Evolutionary conservation across 1,140 invertebrate genomes (phyloP).

Genomic region (Asobara japonica): DNA sequence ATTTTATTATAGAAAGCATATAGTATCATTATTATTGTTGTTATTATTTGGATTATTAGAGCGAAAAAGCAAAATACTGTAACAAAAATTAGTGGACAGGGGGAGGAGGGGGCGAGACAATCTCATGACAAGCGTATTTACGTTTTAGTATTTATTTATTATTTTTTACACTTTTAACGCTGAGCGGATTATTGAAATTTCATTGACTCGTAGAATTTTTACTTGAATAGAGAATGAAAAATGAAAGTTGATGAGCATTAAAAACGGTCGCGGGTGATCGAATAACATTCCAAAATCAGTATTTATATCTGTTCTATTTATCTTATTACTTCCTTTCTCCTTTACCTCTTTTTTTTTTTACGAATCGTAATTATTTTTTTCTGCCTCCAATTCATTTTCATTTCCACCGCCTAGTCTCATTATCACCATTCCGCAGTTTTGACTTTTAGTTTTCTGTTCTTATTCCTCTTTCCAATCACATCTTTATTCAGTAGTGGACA

Average conservation of each 20-base stretch:
- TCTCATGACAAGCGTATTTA: conserved; percentile 20
- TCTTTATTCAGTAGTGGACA: conserved; percentile 28
- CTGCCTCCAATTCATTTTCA: neutral
- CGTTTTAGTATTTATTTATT: conserved; percentile 35
- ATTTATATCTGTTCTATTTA: conserved; percentile 55
- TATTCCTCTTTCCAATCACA: conserved; percentile 38
- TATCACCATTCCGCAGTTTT: conserved; percentile 33
- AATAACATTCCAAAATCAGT: conserved; percentile 65
- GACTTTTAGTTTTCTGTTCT: too few species aligned
- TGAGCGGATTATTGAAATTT: conserved; percentile 22
- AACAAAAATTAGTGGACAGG: neutral
- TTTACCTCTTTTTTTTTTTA: conserved; percentile 43
- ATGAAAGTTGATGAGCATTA: conserved; percentile 13
- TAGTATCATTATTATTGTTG: conserved; percentile 44
- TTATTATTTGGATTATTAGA: conserved; percentile 35
- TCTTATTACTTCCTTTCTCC: conserved; percentile 44
- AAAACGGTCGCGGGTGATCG: conserved; percentile 31
- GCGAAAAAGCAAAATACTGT: neutral
- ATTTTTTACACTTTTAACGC: conserved; percentile 29
- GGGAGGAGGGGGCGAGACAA: neutral
- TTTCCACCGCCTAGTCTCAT: conserved; percentile 25
- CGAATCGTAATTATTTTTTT: conserved; percentile 28
- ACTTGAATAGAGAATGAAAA: conserved; percentile 17
- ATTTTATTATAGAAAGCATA: conserved; percentile 28
- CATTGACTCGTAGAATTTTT: conserved; percentile 7